These are phyloP conservation scores for Heliconius himera DNA, from an alignment of 1,140 invertebrate genomes.

Conservation along the genomic window DNA sequence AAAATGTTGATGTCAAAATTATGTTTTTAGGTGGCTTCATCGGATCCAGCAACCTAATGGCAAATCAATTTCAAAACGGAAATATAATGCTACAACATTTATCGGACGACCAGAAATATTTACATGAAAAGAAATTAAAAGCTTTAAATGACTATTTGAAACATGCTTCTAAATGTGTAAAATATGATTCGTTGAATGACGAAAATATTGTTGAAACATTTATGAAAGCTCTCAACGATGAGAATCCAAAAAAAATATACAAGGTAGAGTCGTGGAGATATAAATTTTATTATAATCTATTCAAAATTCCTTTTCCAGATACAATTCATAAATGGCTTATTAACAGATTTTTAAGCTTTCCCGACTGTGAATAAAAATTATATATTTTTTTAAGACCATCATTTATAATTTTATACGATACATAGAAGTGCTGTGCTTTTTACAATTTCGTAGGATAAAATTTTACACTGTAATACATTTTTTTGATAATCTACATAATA, in stretches of 20 bases:
- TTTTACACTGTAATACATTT: too few species aligned
- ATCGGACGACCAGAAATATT: constrained; percentile 60
- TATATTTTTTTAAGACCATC: not conserved
- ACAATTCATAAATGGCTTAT: constrained; percentile 53
- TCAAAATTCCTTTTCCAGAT: constrained; percentile 69
- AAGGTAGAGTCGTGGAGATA: constrained; percentile 75
- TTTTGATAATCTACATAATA: too few species aligned
- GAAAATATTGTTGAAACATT: constrained; percentile 70
- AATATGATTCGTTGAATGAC: constrained; percentile 64
- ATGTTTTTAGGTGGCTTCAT: constrained; percentile 67
- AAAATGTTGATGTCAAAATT: not conserved
- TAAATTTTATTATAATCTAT: constrained; percentile 69
- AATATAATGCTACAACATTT: constrained; percentile 59
- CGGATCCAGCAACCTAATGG: constrained; percentile 61
- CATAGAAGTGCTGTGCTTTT: too few species aligned
- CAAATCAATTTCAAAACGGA: constrained; percentile 50
- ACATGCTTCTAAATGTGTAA: constrained; percentile 44
- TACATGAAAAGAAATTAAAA: constrained; percentile 59
- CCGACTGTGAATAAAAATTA: constrained; percentile 18
- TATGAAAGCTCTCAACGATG: constrained; percentile 56
- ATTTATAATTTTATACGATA: not conserved
- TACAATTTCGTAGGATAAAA: too few species aligned
- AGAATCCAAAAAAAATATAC: constrained; percentile 63
- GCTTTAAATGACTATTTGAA: constrained; percentile 59
- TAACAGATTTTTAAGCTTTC: constrained; percentile 67